Evolutionary conservation across 2,888 invertebrate species (phyloP).

Genomic region (Dorcus parallelipipedus): DNA sequence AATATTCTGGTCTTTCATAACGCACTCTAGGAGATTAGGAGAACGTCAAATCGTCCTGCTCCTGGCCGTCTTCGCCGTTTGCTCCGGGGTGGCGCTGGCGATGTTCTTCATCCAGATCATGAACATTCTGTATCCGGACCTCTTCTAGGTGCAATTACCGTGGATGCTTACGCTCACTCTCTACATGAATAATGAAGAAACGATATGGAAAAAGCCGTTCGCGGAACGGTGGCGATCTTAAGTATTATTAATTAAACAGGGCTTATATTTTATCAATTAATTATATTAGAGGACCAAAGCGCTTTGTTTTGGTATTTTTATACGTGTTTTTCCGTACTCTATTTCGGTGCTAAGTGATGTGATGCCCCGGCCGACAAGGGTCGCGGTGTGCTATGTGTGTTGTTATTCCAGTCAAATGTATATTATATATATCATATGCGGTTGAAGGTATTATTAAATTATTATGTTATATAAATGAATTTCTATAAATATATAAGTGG

Average conservation of each 20-base stretch:
- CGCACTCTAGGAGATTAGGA: conserved; percentile 45
- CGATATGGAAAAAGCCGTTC: conserved; percentile 6
- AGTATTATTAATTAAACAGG: conserved; percentile 46
- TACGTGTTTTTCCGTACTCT: conserved; percentile 47
- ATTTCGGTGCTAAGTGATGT: conserved; percentile 48
- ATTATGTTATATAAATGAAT: conserved; percentile 37
- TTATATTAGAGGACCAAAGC: conserved; percentile 46
- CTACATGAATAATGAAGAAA: conserved; percentile 6
- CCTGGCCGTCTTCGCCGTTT: conserved; percentile 46
- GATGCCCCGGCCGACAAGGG: conserved; percentile 27
- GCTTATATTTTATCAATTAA: conserved; percentile 41
- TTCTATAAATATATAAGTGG: conserved; percentile 36
- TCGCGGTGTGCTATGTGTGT: conserved; percentile 35
- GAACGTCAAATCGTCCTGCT: conserved; percentile 58
- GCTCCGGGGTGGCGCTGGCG: conserved; percentile 41
- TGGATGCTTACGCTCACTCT: conserved; percentile 28
- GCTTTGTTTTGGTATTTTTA: conserved; percentile 46
- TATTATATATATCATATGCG: conserved; percentile 38
- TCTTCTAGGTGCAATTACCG: conserved; percentile 12
- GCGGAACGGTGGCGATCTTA: conserved; percentile 28
- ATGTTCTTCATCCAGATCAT: conserved; percentile 29
- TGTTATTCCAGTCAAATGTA: conserved; percentile 48
- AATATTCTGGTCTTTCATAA: conserved; percentile 12
- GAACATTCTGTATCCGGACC: too few species aligned
- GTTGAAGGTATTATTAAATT: conserved; percentile 46